Evolutionary conservation across 2,797 vertebrate species (phyloP), one percentile per base, ranked within the genome.

Genomic region (Champsocephalus esox): DNA sequence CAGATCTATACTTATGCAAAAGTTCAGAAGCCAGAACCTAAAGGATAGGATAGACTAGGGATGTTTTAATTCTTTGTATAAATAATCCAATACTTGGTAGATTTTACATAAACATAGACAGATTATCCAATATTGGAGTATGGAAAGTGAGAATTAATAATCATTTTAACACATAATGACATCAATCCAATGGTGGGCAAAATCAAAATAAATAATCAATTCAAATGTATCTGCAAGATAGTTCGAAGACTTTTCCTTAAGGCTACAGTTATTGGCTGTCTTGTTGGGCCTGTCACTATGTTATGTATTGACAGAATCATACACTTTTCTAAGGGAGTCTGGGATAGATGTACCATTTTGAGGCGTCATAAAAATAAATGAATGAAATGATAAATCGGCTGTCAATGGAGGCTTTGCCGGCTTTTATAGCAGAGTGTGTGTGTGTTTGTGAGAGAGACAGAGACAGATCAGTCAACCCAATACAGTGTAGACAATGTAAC

Each of bases 401-500:
- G 34, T 60, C 45, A 48, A 12, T 17, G 41, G n/a, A 62, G 3
- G n/a, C 19, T 61, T 9, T 16, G 46, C 19, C 14, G 3, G 9
- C 28, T 50, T 38, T 56, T 21, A 7, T 12, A 70, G 17, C 16
- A 14, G 13, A 14, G n/a, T 43, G 43, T 58, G 43, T 66, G 38
- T 66, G 38, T 12, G 49, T 1, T n/a, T 12, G 50, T 21, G 50
- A 5, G 50, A 5, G 28, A 9, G 54, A 2, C 28, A 3, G 32
- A 0, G 16, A 6, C 32, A 57, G 16, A 28, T 38, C 34, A 38
- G 8, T 54, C 21, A 54, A 56, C 64, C 63, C 9, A 24, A 65
- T 48, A 24, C 21, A 54, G 21, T 57, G 48, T 9, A 32, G 61
- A 68, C 65, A 66, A 44, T 63, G 48, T 61, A 52, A 56, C 62